Conservation (phyloP, 2,888 invertebrate genomes). For the Phalera bucephala region DNA sequence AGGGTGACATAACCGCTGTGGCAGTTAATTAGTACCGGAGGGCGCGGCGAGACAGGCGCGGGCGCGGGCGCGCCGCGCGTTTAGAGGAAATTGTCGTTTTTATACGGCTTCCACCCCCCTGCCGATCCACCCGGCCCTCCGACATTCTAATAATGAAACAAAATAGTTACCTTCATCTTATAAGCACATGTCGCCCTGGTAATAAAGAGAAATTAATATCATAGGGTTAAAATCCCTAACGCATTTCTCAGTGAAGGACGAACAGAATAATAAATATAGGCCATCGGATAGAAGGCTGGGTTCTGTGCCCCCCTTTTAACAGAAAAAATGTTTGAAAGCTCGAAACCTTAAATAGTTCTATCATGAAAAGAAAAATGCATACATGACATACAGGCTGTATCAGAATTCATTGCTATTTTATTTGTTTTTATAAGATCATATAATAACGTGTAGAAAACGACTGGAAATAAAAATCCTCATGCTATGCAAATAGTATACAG, state of each 20-base stretch:
- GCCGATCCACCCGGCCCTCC: conserved; percentile 42
- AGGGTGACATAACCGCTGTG: conserved; percentile 80
- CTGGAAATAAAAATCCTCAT: too few species aligned
- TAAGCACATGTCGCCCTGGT: conserved; percentile 70
- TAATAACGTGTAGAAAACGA: too few species aligned
- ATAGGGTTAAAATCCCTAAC: conserved; percentile 29
- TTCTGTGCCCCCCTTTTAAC: background rate
- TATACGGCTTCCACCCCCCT: conserved; percentile 73
- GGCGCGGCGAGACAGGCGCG: conserved; percentile 77
- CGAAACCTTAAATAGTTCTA: too few species aligned
- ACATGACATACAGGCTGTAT: too few species aligned
- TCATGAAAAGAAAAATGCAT: too few species aligned
- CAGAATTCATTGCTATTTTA: too few species aligned
- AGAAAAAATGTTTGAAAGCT: too few species aligned
- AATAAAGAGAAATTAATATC: conserved; percentile 77
- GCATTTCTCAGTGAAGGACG: too few species aligned
- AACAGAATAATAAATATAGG: background rate
- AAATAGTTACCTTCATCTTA: conserved; percentile 75
- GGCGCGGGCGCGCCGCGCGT: conserved; percentile 76
- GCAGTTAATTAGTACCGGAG: conserved; percentile 80
- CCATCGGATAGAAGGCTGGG: too few species aligned
- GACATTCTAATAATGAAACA: conserved; percentile 74
- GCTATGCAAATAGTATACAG: too few species aligned
- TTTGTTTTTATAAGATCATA: too few species aligned
- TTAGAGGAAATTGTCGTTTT: conserved; percentile 82